These are phyloP conservation scores for Pyrochroa serraticornis DNA, from an alignment of 2,888 invertebrate genomes.

Conservation along the genomic window DNA sequence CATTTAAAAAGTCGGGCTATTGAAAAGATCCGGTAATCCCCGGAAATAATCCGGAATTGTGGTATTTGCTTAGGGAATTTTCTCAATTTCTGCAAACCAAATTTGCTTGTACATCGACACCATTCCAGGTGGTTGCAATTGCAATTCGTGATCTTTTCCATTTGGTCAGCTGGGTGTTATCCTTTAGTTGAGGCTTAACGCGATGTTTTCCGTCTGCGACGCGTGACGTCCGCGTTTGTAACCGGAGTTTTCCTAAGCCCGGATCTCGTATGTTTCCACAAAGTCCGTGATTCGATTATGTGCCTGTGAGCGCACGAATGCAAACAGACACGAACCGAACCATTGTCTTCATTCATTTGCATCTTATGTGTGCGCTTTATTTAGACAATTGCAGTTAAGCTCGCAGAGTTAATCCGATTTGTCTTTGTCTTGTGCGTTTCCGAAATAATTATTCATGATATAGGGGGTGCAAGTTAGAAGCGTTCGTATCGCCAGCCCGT, in stretches of 20 bases:
- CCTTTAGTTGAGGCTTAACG: conserved; percentile 15
- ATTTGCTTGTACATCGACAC: conserved; percentile 12
- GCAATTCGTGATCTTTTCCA: conserved; percentile 3
- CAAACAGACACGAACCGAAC: conserved; percentile 24
- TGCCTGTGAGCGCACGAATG: conserved; percentile 18
- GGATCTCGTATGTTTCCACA: conserved; percentile 17
- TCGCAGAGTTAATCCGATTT: conserved; percentile 4
- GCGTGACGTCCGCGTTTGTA: conserved; percentile 7
- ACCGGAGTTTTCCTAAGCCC: conserved; percentile 19
- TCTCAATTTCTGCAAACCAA: not conserved
- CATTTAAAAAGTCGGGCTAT: no score
- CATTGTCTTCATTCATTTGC: conserved; percentile 26
- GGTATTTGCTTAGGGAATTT: no score
- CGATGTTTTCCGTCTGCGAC: conserved; percentile 11
- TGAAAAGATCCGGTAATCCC: not conserved
- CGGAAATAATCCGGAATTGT: no score
- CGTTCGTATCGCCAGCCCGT: no score
- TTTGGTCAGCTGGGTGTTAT: conserved; percentile 13
- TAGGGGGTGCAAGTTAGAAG: no score
- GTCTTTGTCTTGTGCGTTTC: conserved; percentile 1
- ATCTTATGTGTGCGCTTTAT: conserved; percentile 17
- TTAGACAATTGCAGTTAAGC: conserved; percentile 20
- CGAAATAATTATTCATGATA: conserved; percentile 1
- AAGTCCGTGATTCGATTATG: conserved; percentile 27
- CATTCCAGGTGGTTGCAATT: not conserved